phyloP scores from a whole-genome alignment of 2,113 vertebrate species.

The Tautogolabrus adspersus region DNA sequence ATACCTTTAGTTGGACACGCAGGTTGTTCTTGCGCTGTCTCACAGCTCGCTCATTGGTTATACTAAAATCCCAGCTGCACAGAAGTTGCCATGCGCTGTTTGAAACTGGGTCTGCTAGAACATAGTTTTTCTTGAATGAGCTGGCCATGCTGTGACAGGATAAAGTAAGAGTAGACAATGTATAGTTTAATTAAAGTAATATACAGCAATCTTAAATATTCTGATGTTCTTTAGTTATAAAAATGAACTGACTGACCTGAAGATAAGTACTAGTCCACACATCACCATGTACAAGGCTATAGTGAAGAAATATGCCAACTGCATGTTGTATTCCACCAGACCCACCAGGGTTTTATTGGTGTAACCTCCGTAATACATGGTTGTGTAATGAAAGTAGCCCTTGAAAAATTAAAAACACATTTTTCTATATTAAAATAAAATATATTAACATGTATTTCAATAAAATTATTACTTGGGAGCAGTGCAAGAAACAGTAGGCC shows the following conservation, averaged over 20 bases:
- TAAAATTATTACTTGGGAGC: too few species aligned
- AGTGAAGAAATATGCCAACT: slow-evolving; percentile 95
- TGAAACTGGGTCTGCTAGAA: slow-evolving; percentile 74
- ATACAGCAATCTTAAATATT: background rate
- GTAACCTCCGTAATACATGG: slow-evolving; percentile 95
- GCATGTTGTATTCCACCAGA: slow-evolving; percentile 87
- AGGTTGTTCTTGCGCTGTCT: slow-evolving; percentile 90
- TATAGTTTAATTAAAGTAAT: background rate
- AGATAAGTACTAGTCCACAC: slow-evolving; percentile 89
- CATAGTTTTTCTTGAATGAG: slow-evolving; percentile 88
- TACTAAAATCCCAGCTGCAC: slow-evolving; percentile 94
- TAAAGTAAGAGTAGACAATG: background rate
- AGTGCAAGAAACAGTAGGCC: too few species aligned
- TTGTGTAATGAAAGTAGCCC: slow-evolving; percentile 83
- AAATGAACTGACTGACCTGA: slow-evolving; percentile 84
- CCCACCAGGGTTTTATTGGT: slow-evolving; percentile 76
- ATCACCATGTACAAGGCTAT: slow-evolving; percentile 86
- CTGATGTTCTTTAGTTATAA: background rate
- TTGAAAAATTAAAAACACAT: slow-evolving; percentile 36
- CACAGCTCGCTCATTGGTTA: slow-evolving; percentile 90
- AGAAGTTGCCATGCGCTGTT: slow-evolving; percentile 88
- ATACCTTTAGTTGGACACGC: slow-evolving; percentile 90
- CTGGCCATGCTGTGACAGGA: slow-evolving; percentile 86
- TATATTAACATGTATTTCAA: too few species aligned
- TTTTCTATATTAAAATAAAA: background rate